phyloP scores from a whole-genome alignment of 2,797 vertebrate species.

The Lutjanus campechanus region DNA sequence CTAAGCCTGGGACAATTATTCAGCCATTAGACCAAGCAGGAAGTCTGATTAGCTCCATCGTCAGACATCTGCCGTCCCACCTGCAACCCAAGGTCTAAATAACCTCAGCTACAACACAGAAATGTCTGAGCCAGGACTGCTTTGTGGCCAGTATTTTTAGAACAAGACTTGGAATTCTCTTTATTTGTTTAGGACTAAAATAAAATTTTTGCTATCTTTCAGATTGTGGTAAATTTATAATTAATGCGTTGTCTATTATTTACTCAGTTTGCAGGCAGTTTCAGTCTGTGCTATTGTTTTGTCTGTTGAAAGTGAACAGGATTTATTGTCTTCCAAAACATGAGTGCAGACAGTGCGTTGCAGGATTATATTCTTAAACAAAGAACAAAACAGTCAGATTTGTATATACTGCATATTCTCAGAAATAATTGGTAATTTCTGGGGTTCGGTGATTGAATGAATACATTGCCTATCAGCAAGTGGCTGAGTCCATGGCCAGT shows the following conservation, averaged over 20 bases:
- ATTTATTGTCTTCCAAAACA: neutral
- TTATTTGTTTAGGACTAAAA: conserved; percentile 10
- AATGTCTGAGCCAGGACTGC: conserved; percentile 4
- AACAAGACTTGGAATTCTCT: neutral
- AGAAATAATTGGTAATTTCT: no score
- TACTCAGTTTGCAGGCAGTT: neutral
- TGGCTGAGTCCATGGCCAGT: no score
- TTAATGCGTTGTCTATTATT: no score
- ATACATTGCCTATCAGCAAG: no score
- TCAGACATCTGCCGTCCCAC: conserved; percentile 71
- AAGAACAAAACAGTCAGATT: no score
- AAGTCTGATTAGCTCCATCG: conserved; percentile 66
- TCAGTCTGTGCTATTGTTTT: neutral
- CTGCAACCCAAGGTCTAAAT: conserved; percentile 60
- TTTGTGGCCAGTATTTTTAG: conserved; percentile 9
- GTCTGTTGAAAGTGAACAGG: neutral
- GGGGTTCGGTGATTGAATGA: no score
- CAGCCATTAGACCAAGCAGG: conserved; percentile 76
- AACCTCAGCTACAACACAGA: conserved; percentile 30
- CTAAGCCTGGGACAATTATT: conserved; percentile 81
- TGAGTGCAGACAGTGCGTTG: no score
- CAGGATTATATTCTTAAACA: no score
- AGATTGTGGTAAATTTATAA: neutral
- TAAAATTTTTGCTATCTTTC: neutral
- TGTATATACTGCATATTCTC: no score